phyloP scores from a whole-genome alignment of 2,113 vertebrate species.

The Pogonocichla stellata region DNA sequence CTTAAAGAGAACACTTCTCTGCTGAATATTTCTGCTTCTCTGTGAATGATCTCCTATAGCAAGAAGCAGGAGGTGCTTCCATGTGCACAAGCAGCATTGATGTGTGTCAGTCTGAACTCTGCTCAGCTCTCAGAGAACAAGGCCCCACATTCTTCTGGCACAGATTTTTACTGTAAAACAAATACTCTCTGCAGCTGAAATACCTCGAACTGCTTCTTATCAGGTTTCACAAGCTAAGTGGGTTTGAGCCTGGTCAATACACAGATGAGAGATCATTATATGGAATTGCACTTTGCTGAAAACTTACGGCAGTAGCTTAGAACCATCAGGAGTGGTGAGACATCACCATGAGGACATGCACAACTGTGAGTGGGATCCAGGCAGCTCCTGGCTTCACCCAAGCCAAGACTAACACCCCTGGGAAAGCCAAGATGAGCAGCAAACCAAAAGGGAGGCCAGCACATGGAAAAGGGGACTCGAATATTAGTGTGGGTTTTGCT shows the following conservation, averaged over 20 bases:
- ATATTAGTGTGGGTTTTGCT: neutral
- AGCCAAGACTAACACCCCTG: neutral
- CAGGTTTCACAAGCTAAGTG: slow-evolving; percentile 28
- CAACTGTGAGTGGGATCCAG: neutral
- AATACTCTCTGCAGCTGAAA: slow-evolving; percentile 17
- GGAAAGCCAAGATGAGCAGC: neutral
- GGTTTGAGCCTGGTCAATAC: neutral
- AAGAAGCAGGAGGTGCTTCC: neutral
- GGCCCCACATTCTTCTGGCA: neutral
- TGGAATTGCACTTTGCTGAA: neutral
- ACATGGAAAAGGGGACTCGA: neutral
- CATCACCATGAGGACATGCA: neutral
- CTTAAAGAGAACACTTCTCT: neutral
- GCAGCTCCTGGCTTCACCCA: neutral
- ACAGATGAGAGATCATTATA: neutral
- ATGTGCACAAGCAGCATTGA: neutral
- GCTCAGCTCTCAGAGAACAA: neutral
- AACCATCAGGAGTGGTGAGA: neutral
- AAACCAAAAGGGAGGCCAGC: neutral
- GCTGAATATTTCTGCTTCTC: neutral
- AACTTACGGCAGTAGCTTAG: neutral
- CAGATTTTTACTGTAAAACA: slow-evolving; percentile 1
- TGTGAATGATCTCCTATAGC: neutral
- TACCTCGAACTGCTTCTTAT: slow-evolving; percentile 19
- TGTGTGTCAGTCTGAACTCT: neutral